Evolutionary conservation across 2,797 vertebrate genomes (phyloP), one percentile per base, ranked within the genome.

Genomic region (Sebastes vulpes): DNA sequence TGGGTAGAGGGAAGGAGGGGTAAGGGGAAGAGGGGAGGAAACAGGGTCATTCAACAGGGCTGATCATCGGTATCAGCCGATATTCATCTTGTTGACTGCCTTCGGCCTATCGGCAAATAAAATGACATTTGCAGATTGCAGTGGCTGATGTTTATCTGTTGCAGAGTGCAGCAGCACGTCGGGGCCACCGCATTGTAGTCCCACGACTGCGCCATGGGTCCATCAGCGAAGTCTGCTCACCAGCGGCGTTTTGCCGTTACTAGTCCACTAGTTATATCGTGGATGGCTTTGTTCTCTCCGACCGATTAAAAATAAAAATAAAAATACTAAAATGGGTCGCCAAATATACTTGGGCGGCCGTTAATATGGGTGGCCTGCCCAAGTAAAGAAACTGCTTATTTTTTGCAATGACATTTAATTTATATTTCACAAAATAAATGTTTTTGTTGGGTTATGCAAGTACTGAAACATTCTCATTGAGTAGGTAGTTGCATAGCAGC

Each of bases 121-220:
- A 0, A 18, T 48, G 3, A n/a, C 16, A 48, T 48, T 48, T n/a
- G 42, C 0, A 48, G 16, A 48, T n/a, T 0, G 16, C 42, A 46
- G 16, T 18, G 42, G 42, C 6, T 4, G 42, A 48, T 18, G 6
- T 46, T 46, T 46, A 46, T 46, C 42, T 46, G 42, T 46, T 46
- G 42, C 42, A 46, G 42, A 46, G 42, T 46, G 42, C 42, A 8
- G 14, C 6, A 46, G 14, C 16, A 46, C 1, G 0, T 48, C 7
- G 16, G 16, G 42, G 1, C 6, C 42, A 8, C 42, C 42, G 16
- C 16, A 48, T 48, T 48, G 42, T 46, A 46, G 42, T 48, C 42
- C 42, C 16, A 2, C 3, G 6, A 46, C 42, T 18, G 6, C 0
- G 16, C 6, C 1, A 1, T 18, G 16, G 16, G 6, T 46, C 42